Conservation (phyloP, 2,888 invertebrate species). For the Cantharis rustica region DNA sequence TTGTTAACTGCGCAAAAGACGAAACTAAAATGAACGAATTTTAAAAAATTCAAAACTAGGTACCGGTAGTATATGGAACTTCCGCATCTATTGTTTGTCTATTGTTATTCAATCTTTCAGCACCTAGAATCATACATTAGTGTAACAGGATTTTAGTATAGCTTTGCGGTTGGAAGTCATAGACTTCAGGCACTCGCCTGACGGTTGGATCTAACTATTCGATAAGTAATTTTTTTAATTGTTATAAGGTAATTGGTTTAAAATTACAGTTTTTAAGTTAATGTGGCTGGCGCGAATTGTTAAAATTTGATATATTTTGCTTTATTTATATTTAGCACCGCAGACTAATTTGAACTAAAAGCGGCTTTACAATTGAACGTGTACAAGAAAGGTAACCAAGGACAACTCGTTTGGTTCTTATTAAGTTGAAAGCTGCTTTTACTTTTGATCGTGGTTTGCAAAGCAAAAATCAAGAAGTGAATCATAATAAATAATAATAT, state of each 20-base stretch:
- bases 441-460: background rate
- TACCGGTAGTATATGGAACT: no score
- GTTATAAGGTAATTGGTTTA: background rate
- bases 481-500: background rate
- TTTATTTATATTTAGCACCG: background rate
- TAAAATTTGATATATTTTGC: background rate
- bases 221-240: no score
- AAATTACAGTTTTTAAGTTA: background rate
- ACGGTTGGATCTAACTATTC: no score
- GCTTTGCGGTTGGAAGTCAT: no score
- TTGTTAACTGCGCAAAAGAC: no score
- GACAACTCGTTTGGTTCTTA: background rate
- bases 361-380: background rate
- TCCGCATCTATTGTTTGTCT: no score
- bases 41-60: no score
- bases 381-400: background rate
- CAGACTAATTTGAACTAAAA: background rate
- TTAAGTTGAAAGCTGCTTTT: background rate
- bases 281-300: background rate
- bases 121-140: no score
- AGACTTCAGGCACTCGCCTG: no score
- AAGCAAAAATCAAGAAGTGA: background rate
- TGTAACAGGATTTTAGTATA: no score
- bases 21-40: no score
- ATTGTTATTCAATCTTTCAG: no score